Conservation (phyloP, 53 echinoderm and acorn worm species). For the Paracentrotus lividus region DNA sequence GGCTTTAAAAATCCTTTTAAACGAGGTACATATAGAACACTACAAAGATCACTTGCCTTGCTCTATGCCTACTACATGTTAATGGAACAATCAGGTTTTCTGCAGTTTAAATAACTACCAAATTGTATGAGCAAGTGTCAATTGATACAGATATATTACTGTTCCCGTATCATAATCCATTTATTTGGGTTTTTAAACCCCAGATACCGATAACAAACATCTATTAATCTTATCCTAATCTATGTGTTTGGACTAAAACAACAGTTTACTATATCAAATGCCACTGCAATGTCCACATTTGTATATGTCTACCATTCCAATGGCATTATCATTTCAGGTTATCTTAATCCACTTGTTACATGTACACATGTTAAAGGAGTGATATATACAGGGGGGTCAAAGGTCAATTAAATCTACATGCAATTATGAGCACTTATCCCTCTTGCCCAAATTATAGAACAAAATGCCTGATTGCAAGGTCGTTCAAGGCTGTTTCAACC, state of each 20-base stretch:
- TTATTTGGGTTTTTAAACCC: background rate
- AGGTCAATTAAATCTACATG: background rate
- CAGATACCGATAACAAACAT: background rate
- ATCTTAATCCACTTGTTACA: background rate
- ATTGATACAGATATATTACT: background rate
- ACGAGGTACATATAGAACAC: too few species aligned
- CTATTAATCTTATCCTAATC: background rate
- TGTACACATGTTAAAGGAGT: background rate
- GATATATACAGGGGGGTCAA: background rate
- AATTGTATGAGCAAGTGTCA: background rate
- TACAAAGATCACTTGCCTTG: background rate
- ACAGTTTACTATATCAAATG: background rate
- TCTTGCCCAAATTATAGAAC: background rate
- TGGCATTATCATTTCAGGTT: background rate
- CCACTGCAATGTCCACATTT: too few species aligned
- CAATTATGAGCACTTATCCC: background rate
- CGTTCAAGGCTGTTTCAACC: too few species aligned
- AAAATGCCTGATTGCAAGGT: background rate
- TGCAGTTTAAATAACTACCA: background rate
- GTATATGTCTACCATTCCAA: too few species aligned
- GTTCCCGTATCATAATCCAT: conserved; percentile 12
- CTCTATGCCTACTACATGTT: background rate
- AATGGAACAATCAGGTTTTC: too few species aligned
- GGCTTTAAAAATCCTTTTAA: too few species aligned
- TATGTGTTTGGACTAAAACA: background rate